Base-by-base conservation (phyloP, 2,113 vertebrate genomes). In the Cephalophus harveyi region DNA sequence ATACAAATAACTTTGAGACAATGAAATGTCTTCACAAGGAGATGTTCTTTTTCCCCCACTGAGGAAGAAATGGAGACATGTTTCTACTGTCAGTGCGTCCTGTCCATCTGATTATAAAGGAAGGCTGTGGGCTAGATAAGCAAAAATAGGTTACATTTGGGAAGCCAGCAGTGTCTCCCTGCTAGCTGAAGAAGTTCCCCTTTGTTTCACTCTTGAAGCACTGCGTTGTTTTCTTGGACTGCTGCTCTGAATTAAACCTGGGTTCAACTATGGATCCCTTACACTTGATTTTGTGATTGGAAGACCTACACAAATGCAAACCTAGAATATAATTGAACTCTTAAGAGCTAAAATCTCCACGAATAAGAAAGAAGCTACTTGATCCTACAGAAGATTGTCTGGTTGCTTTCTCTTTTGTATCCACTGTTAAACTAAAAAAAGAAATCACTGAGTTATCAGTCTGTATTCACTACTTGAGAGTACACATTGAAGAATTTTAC, bases 171-270 rank as follows among this genome's bases (percentile, higher is more conserved):
- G 97, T 67, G 97, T 85, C 97, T 95, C 95, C 1, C 46, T 67
- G 83, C 98, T 74, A 55, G 64, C 78, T 95, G 96, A 98, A 98
- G 97, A 98, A 91, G 95, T 74, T 97, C 95, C 50, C 98, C 98
- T 98, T 98, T 98, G 98, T 98, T 97, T 97, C 71, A 43, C 83
- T 96, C 90, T 64, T 98, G 97, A 98, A 91, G 78, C 92, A 48
- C 97, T 21, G 25, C 0, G 0, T 98, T 97, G 92, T 97, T 98
- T 98, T 93, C 97, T 97, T 27, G 1, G 27, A 89, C 88, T 59
- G 19, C 17, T 0, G 83, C 59, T 86, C 98, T 11, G 62, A 97
- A 79, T 89, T 97, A 95, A 97, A 95, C 95, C 96, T 97, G 86
- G 40, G 17, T 94, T 98, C 95, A 64, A 89, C 84, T 94, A 81